Evolutionary conservation across 92 coral and sea anemone species (phyloP).

Genomic region (Umimayanthus kanabou): DNA sequence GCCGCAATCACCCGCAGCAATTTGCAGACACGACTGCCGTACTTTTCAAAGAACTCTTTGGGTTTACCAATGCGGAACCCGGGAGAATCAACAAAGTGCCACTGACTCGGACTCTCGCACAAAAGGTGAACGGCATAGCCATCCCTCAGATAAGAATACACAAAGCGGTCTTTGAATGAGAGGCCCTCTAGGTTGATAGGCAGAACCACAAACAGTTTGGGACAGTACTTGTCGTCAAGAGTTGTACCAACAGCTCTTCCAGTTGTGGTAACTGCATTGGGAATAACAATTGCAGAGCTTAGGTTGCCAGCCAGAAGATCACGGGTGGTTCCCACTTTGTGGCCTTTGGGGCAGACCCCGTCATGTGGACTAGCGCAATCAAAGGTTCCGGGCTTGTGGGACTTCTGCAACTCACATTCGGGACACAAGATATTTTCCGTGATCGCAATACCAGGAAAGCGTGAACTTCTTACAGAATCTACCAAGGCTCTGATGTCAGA

Average conservation of each 20-base stretch:
- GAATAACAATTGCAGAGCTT: neutral
- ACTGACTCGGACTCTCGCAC: slow-evolving; percentile 48
- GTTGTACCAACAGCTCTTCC: slow-evolving; percentile 34
- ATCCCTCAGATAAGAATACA: slow-evolving; percentile 42
- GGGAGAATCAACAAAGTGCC: slow-evolving; percentile 53
- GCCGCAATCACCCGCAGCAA: slow-evolving; percentile 26
- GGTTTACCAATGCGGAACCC: slow-evolving; percentile 57
- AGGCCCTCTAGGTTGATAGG: slow-evolving; percentile 47
- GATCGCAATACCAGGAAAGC: slow-evolving; percentile 34
- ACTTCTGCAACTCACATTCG: slow-evolving; percentile 43
- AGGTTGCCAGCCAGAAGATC: slow-evolving; percentile 15
- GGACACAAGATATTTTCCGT: slow-evolving; percentile 41
- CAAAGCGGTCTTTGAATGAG: slow-evolving; percentile 43
- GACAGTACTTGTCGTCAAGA: slow-evolving; percentile 41
- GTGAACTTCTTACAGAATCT: slow-evolving; percentile 18
- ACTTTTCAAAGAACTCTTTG: slow-evolving; percentile 46
- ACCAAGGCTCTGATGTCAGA: slow-evolving; percentile 34
- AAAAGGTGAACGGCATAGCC: slow-evolving; percentile 55
- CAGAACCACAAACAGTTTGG: slow-evolving; percentile 48
- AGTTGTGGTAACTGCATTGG: neutral
- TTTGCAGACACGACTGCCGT: slow-evolving; percentile 44
- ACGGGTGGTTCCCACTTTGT: slow-evolving; percentile 17
- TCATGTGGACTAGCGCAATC: neutral
- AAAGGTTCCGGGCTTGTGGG: slow-evolving; percentile 23
- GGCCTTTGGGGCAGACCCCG: slow-evolving; percentile 43